Evolutionary conservation across 2,888 invertebrate species (phyloP).

Genomic region (Phoenoteleia sp.): DNA sequence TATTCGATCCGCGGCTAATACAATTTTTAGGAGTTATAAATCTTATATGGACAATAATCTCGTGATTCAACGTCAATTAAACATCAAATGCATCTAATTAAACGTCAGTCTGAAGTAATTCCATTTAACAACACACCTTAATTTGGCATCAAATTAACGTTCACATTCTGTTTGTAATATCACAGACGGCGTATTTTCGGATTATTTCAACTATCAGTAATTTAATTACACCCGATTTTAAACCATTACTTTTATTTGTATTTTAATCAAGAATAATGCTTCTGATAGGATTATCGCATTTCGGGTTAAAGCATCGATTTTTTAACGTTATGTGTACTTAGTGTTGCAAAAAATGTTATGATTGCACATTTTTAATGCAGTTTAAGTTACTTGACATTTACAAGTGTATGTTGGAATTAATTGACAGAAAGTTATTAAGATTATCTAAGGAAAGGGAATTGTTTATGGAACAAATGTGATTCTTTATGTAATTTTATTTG

Average conservation of each 20-base stretch:
- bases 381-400: too few relatives aligned
- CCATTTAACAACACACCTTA: conserved; percentile 58
- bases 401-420: too few relatives aligned
- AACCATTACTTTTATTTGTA: conserved; percentile 43
- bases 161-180: conserved; percentile 58
- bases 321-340: not conserved
- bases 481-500: too few relatives aligned
- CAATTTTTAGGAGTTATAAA: conserved; percentile 38
- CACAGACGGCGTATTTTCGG: conserved; percentile 54
- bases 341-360: not conserved
- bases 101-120: conserved; percentile 64
- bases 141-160: conserved; percentile 61
- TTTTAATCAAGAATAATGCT: conserved; percentile 44
- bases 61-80: conserved; percentile 65
- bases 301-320: conserved; percentile 16
- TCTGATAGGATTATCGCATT: conserved; percentile 21
- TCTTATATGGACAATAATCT: conserved; percentile 57
- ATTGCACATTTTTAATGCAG: too few relatives aligned
- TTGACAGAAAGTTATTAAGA: too few relatives aligned
- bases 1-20: conserved; percentile 14
- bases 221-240: conserved; percentile 50
- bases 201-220: conserved; percentile 57
- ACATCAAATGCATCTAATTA: conserved; percentile 62
- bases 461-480: too few relatives aligned
- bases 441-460: too few relatives aligned